phyloP scores from a whole-genome alignment of 35 echinoderm and acorn worm species.

The Ophioderma brevispina region DNA sequence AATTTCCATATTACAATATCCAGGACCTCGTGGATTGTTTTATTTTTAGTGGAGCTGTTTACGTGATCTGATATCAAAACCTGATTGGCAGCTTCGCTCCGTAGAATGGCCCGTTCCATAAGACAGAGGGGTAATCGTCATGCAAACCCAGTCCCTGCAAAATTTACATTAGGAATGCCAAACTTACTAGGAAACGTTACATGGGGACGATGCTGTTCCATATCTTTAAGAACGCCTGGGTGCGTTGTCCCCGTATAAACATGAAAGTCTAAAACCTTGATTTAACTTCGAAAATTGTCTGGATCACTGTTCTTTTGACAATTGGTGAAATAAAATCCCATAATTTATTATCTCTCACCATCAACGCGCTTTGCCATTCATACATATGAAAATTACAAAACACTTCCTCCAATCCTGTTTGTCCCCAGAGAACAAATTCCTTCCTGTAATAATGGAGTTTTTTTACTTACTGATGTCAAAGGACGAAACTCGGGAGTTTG shows the following conservation, averaged over 20 bases:
- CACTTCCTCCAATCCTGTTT: slow-evolving; percentile 69
- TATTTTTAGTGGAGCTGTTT: slow-evolving; percentile 48
- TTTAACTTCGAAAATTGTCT: slow-evolving; percentile 72
- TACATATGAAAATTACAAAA: slow-evolving; percentile 77
- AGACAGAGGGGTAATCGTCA: slow-evolving; percentile 84
- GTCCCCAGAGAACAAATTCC: slow-evolving; percentile 71
- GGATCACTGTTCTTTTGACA: slow-evolving; percentile 79
- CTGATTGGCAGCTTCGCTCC: slow-evolving; percentile 86
- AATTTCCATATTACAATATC: no score
- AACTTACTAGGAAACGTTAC: slow-evolving; percentile 46
- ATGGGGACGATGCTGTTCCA: slow-evolving; percentile 65
- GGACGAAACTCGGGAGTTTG: slow-evolving; percentile 83
- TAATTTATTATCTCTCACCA: slow-evolving; percentile 40
- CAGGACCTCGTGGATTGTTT: slow-evolving; percentile 70
- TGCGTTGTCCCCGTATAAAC: slow-evolving; percentile 52
- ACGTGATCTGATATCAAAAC: slow-evolving; percentile 76
- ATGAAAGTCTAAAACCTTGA: slow-evolving; percentile 70
- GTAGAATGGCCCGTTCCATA: slow-evolving; percentile 83
- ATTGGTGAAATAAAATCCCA: slow-evolving; percentile 79
- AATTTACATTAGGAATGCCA: slow-evolving; percentile 71
- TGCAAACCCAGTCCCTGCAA: slow-evolving; percentile 95
- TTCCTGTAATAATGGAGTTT: slow-evolving; percentile 80
- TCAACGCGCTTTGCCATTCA: slow-evolving; percentile 53
- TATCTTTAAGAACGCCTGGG: slow-evolving; percentile 51
- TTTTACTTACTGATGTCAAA: slow-evolving; percentile 69